Percentiles rank a stretch among this genome's conserved stretches.
These are phyloP conservation scores for Microcebus griseorufus DNA, from an alignment of 2,113 vertebrate species.

Conservation along the genomic window DNA sequence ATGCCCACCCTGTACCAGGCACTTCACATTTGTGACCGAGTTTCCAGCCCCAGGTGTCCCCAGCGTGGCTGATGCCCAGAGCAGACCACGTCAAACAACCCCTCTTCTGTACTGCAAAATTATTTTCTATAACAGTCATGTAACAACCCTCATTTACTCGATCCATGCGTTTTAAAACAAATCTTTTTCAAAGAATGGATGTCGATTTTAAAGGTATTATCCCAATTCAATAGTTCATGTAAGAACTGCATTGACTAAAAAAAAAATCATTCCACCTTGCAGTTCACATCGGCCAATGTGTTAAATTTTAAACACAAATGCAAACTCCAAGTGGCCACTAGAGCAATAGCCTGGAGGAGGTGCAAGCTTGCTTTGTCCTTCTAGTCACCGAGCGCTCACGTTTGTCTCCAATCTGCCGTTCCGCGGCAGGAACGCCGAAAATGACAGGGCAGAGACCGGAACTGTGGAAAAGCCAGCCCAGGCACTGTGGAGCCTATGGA, in stretches of 20 bases:
- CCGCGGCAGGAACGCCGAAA: not conserved
- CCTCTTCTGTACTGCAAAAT: not conserved
- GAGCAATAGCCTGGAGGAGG: fast-evolving
- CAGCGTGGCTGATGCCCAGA: not conserved
- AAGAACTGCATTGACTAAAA: not conserved
- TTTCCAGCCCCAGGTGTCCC: not conserved
- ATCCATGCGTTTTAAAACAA: not conserved
- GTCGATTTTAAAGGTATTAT: not conserved
- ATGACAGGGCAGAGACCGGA: not conserved
- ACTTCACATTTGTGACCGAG: fast-evolving
- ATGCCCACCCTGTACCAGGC: too few relatives aligned
- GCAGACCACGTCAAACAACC: too few relatives aligned
- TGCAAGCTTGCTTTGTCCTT: fast-evolving
- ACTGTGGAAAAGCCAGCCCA: not conserved
- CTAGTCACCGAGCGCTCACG: not conserved
- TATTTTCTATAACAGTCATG: not conserved
- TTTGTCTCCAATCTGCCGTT: not conserved
- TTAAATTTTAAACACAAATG: not conserved
- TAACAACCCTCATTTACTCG: not conserved
- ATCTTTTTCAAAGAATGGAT: not conserved
- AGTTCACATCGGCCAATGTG: too few relatives aligned
- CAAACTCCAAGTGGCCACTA: not conserved
- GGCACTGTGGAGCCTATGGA: fast-evolving
- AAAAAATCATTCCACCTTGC: not conserved
- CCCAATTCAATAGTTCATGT: not conserved